A percentile compares a stretch with the other conserved stretches of the same genome.
phyloP scores from a whole-genome alignment of 2,113 vertebrate genomes.

The Oncorhynchus mykiss region DNA sequence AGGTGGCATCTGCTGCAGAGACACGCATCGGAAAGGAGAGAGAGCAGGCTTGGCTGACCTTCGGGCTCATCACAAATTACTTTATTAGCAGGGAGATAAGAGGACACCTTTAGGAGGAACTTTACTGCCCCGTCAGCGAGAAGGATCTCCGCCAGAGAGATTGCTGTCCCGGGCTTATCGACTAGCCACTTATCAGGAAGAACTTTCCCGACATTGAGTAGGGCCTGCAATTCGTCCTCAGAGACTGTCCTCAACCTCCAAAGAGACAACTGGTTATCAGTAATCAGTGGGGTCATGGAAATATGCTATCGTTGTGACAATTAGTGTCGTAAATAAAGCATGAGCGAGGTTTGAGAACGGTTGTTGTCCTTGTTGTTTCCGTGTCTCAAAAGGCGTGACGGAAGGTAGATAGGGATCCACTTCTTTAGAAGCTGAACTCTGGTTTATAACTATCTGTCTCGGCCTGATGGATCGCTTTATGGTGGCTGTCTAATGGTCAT shows the following conservation, averaged over 20 bases:
- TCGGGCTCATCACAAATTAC: slow-evolving; percentile 76
- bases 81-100: slow-evolving; percentile 83
- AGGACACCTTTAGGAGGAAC: slow-evolving; percentile 19
- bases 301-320: no score
- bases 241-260: no score
- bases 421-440: slow-evolving; percentile 58
- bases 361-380: not conserved
- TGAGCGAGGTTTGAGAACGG: not conserved
- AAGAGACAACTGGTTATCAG: not conserved
- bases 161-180: slow-evolving; percentile 70
- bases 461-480: slow-evolving; percentile 75
- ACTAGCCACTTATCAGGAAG: slow-evolving; percentile 62
- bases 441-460: slow-evolving; percentile 52
- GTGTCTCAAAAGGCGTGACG: not conserved
- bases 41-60: slow-evolving; percentile 73
- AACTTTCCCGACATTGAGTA: slow-evolving; percentile 52
- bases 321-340: no score
- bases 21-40: not conserved
- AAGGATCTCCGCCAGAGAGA: slow-evolving; percentile 62
- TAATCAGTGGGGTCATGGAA: not conserved
- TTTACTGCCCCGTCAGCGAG: slow-evolving; percentile 71
- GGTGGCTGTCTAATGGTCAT: slow-evolving; percentile 59
- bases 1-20: slow-evolving; percentile 36
- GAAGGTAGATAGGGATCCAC: slow-evolving; percentile 53
- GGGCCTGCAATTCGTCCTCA: not conserved